Evolutionary conservation across 2,113 vertebrate species (phyloP).

Genomic region (Corydoras sp.): DNA sequence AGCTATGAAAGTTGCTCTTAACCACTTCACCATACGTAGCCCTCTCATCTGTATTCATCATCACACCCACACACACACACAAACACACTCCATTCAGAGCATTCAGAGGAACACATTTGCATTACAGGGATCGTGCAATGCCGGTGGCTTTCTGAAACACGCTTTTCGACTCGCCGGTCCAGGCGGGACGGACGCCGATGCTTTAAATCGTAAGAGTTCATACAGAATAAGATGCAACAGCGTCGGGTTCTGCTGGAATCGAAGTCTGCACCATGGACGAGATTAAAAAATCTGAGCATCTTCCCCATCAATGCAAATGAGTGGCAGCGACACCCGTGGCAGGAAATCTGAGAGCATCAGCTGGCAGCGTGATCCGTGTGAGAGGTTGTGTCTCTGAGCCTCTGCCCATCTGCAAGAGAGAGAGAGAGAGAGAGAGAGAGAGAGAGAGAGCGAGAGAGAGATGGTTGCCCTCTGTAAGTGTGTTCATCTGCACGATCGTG

Average conservation of each 20-base stretch:
- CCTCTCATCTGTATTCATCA: conserved; percentile 33
- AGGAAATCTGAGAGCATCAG: neutral
- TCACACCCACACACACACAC: conserved; percentile 6
- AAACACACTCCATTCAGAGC: neutral
- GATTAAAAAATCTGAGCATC: too few relatives aligned
- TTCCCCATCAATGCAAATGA: neutral
- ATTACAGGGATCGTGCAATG: neutral
- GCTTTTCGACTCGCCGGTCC: neutral
- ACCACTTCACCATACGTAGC: conserved; percentile 33
- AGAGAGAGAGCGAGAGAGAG: neutral
- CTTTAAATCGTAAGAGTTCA: too few relatives aligned
- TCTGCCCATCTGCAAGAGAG: neutral
- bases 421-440: neutral
- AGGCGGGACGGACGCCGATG: too few relatives aligned
- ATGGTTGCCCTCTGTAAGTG: neutral
- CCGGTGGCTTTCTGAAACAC: neutral
- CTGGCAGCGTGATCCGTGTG: neutral
- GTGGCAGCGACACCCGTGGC: neutral
- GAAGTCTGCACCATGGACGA: neutral
- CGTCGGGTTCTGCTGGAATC: too few relatives aligned
- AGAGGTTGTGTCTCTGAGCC: neutral
- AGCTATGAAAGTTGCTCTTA: conserved; percentile 19
- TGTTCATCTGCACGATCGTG: too few relatives aligned
- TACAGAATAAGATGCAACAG: too few relatives aligned
- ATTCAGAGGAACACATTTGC: too few relatives aligned